phyloP scores from a whole-genome alignment of 92 coral and sea anemone genomes.

The Desmophyllum pertusum region DNA sequence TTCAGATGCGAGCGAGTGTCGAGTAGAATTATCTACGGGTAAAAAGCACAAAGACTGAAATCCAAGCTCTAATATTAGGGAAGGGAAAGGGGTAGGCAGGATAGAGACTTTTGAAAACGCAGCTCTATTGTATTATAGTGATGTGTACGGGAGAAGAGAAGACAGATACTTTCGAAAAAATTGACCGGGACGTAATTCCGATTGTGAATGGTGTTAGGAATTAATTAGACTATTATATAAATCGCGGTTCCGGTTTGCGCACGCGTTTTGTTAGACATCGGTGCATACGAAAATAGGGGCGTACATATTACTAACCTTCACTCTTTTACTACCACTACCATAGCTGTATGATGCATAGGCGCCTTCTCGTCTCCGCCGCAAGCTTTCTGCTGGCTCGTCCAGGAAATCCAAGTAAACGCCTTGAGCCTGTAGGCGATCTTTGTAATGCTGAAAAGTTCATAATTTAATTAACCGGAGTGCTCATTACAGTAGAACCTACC shows the following conservation, averaged over 20 bases:
- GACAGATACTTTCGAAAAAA: too few relatives aligned
- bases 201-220: too few relatives aligned
- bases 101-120: too few relatives aligned
- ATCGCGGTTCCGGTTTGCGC: too few relatives aligned
- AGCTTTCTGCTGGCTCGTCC: constrained; percentile 84
- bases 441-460: constrained; percentile 68
- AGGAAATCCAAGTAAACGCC: constrained; percentile 91
- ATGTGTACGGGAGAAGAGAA: too few relatives aligned
- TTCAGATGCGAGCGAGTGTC: constrained; percentile 89
- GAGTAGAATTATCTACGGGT: constrained; percentile 74
- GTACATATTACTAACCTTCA: constrained; percentile 74
- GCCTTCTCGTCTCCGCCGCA: constrained; percentile 85
- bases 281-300: too few relatives aligned
- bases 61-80: not conserved
- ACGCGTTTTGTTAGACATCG: too few relatives aligned
- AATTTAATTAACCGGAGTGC: not conserved
- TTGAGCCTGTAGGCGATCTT: constrained; percentile 88
- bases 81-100: too few relatives aligned
- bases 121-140: too few relatives aligned
- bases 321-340: constrained; percentile 78
- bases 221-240: too few relatives aligned
- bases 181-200: too few relatives aligned
- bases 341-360: constrained; percentile 81
- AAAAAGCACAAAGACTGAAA: not conserved
- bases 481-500: too few relatives aligned